Conservation (phyloP, 2,888 invertebrate genomes). For the Epiblema foenella region DNA sequence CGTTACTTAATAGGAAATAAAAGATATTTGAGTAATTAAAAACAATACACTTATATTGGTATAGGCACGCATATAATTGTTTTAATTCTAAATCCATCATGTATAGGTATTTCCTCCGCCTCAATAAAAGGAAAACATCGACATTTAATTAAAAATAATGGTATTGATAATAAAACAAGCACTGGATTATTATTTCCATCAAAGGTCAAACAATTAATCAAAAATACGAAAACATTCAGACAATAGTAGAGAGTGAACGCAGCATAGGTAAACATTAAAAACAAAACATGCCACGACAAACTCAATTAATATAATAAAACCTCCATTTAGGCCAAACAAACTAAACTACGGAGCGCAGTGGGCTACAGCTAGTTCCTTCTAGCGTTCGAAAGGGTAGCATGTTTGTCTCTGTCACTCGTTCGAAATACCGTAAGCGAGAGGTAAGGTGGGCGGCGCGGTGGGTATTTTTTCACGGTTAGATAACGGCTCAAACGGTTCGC, state of each 20-base stretch:
- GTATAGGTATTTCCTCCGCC: constrained; percentile 8
- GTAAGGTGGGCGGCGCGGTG: constrained; percentile 69
- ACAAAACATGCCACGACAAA: constrained; percentile 61
- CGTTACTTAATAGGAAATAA: not conserved
- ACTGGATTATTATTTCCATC: constrained; percentile 19
- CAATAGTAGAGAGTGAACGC: constrained; percentile 42
- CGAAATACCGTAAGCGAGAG: constrained; percentile 81
- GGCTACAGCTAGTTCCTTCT: constrained; percentile 62
- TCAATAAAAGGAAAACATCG: constrained; percentile 24
- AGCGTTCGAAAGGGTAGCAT: constrained; percentile 51
- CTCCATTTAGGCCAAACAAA: constrained; percentile 69
- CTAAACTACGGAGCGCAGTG: constrained; percentile 57
- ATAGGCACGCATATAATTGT: constrained; percentile 7
- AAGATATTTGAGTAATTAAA: not conserved
- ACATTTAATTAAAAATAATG: constrained; percentile 28
- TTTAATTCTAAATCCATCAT: constrained; percentile 8
- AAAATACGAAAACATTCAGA: constrained; percentile 38
- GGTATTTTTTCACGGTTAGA: constrained; percentile 80
- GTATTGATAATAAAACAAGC: constrained; percentile 22
- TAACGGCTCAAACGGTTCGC: constrained; percentile 74
- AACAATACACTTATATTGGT: constrained; percentile 2
- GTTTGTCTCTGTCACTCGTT: constrained; percentile 68
- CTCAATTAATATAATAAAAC: constrained; percentile 72
- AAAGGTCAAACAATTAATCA: constrained; percentile 42
- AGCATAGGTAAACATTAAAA: constrained; percentile 46